Base-by-base conservation (phyloP, 2,888 invertebrate species). In the Pocota personata region DNA sequence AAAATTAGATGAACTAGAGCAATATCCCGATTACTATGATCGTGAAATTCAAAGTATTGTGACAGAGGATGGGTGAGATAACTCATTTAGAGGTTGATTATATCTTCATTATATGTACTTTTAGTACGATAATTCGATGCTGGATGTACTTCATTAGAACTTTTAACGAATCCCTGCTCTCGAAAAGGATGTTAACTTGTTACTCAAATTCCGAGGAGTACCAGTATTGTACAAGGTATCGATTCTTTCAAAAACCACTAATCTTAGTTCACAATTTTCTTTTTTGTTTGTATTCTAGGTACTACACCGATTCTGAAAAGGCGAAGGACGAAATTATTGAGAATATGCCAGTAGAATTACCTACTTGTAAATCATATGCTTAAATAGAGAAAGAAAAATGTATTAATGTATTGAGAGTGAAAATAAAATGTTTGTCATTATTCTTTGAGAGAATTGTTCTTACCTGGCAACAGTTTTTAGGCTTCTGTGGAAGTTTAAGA, bases 91-190 rank as follows among this genome's bases (percentile, higher is more conserved):
- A n/a, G n/a, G n/a, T n/a, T n/a, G n/a, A n/a, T n/a, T n/a, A n/a
- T n/a, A n/a, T n/a, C n/a, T n/a, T n/a, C n/a, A n/a, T n/a, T n/a
- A n/a, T n/a, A n/a, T 21, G 1, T 14, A n/a, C 67, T 92, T 91
- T 27, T 89, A 94, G 94, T 3, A 87, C 58, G 1, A 87, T 79
- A 7, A 43, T 93, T 3, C 90, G 93, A 58, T 95, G 95, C 75
- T 97, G 97, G 97, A 94, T 97, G n/a, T 98, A 98, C 90, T 95
- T 97, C 89, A 93, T 97, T 16, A 95, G 95, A 83, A 94, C 93
- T 48, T 97, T 95, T 90, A 95, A 94, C 66, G 92, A 94, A 0
- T 82, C 80, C 5, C 66, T 92, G 77, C 71, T 92, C 19, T 27
- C 79, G 0, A 92, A 91, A 62, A 78, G 87, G 7, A 75, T 89